A percentile compares a stretch with the other conserved stretches of the same genome.
These are phyloP conservation scores for Sipha maydis DNA, from an alignment of 2,888 invertebrate genomes.

Conservation along the genomic window DNA sequence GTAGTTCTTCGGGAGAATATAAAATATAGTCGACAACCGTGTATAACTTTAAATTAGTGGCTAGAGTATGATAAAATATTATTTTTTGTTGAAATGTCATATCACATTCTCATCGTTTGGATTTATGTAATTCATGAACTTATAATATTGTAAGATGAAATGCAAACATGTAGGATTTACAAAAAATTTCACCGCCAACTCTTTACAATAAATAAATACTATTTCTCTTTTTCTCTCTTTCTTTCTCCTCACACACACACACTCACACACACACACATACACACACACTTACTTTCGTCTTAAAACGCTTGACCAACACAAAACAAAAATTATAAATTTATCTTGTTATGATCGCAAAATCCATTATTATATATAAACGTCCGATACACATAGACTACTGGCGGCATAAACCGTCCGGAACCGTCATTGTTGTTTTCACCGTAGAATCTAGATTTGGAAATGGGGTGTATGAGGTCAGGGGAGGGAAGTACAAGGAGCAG, in stretches of 20 bases:
- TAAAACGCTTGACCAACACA: not conserved
- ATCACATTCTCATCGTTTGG: too few species aligned
- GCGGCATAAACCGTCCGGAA: constrained; percentile 7
- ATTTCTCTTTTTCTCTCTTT: not conserved
- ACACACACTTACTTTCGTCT: not conserved
- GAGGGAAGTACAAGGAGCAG: constrained; percentile 25
- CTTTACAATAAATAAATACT: not conserved
- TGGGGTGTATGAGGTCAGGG: not conserved
- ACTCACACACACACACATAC: not conserved
- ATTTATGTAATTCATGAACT: too few species aligned
- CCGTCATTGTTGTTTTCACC: constrained; percentile 50
- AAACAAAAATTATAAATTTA: constrained; percentile 18
- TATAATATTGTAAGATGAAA: too few species aligned
- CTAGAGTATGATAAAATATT: too few species aligned
- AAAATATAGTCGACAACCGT: not conserved
- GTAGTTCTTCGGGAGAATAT: too few species aligned
- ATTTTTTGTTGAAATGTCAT: too few species aligned
- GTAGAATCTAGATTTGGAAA: constrained; percentile 40
- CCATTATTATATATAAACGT: not conserved
- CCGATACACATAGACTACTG: not conserved
- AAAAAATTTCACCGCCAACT: constrained; percentile 29
- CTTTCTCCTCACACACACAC: too few species aligned
- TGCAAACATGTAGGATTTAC: not conserved
- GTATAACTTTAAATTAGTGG: not conserved
- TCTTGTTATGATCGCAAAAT: constrained; percentile 39